These are phyloP conservation scores for Xanthorhoe designata DNA, from an alignment of 2,888 invertebrate species.

Conservation along the genomic window DNA sequence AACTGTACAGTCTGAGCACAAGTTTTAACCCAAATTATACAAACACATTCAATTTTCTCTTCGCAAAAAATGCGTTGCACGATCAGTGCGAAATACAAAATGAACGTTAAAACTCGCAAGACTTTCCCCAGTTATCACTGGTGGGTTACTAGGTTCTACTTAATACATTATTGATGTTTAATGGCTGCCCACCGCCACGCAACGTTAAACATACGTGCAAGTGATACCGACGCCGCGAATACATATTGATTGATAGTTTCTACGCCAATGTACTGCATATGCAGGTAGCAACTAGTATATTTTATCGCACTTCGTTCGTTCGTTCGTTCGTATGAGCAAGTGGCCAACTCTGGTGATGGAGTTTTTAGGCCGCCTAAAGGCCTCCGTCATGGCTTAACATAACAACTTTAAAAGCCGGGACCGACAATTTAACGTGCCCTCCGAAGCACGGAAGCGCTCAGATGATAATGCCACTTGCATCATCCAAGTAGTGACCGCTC, in stretches of 20 bases:
- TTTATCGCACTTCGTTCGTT: neutral
- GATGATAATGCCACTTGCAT: no score
- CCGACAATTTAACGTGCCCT: no score
- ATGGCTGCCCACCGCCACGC: slow-evolving; percentile 42
- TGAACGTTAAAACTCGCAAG: slow-evolving; percentile 25
- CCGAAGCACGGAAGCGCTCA: no score
- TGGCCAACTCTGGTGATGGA: no score
- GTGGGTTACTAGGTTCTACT: slow-evolving; percentile 42
- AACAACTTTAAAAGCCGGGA: no score
- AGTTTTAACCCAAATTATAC: neutral
- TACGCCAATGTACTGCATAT: neutral
- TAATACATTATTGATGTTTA: slow-evolving; percentile 55
- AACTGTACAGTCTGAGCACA: neutral
- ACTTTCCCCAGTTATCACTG: slow-evolving; percentile 39
- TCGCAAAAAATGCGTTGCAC: slow-evolving; percentile 20
- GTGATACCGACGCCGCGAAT: slow-evolving; percentile 44
- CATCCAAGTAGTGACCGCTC: no score
- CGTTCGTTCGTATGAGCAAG: no score
- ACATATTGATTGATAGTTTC: slow-evolving; percentile 15
- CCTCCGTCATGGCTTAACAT: no score
- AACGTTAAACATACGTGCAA: slow-evolving; percentile 50
- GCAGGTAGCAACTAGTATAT: neutral
- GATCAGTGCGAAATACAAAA: slow-evolving; percentile 19
- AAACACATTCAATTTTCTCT: slow-evolving; percentile 21
- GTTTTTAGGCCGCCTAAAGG: no score